Evolutionary conservation across 1,140 invertebrate species (phyloP), one percentile per base, ranked within the genome.

Genomic region (Drosophila insularis): DNA sequence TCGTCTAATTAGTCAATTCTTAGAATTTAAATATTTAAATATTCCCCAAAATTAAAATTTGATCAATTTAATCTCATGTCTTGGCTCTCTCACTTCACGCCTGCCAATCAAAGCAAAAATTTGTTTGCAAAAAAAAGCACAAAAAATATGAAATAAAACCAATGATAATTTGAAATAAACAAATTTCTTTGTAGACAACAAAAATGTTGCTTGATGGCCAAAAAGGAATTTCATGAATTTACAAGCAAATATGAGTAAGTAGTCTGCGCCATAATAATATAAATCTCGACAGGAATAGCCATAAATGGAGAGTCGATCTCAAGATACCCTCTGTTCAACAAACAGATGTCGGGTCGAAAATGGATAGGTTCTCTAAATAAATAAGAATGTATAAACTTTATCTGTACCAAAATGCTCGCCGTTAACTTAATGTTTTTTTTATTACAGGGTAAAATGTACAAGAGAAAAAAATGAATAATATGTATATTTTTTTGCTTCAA

Each of bases 171-270:
- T 14, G 17, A 31, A 31, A 72, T 73, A 72, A 73, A 60, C 35
- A 31, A 39, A 65, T 65, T 55, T 59, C 19, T 13, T 59, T 40
- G 73, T 68, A 61, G 72, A 74, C 72, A 74, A 71, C 71, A 67
- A 35, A 37, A 59, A 60, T 74, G 66, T 58, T 65, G 46, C 63
- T 64, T 61, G 67, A 59, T 55, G 50, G 39, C 40, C 21, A 32
- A 74, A 67, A 74, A 43, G 55, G 72, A 74, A 74, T 74, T 67
- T 54, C 39, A 74, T 66, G 71, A 74, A 74, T 74, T 39, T 63
- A 39, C 40, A 67, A 27, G 32, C 37, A 67, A 55, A 74, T 68
- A 55, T 31, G 17, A 50, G 21, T 50, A 50, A 50, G 43, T 50
- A 19, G 43, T 50, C 43, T 50, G 43, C 7, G 43, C 43, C 43